Conservation (phyloP, 1,140 invertebrate genomes). For the Hyphantria cunea region DNA sequence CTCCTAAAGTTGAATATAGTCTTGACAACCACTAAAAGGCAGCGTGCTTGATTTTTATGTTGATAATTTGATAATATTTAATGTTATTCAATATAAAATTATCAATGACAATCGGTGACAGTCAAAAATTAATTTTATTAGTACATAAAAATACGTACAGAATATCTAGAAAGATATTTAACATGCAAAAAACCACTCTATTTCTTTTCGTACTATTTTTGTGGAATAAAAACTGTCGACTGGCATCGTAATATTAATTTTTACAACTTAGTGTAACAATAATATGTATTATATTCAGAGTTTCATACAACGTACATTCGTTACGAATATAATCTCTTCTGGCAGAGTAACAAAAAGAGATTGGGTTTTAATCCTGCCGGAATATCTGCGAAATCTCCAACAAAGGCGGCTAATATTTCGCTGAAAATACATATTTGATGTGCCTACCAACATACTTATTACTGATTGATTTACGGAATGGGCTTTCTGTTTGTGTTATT, state of each 20-base stretch:
- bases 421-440: slow-evolving; percentile 41
- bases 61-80: too few relatives aligned
- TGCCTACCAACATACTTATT: slow-evolving; percentile 37
- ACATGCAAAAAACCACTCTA: slow-evolving; percentile 15
- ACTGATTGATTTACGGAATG: slow-evolving; percentile 39
- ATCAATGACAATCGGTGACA: too few relatives aligned
- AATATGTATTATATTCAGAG: slow-evolving; percentile 32
- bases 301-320: slow-evolving; percentile 37
- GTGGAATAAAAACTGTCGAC: slow-evolving; percentile 21
- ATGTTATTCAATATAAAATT: too few relatives aligned
- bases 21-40: too few relatives aligned
- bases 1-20: too few relatives aligned
- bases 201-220: slow-evolving; percentile 25
- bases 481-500: slow-evolving; percentile 13
- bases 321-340: slow-evolving; percentile 49
- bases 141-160: too few relatives aligned
- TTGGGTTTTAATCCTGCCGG: slow-evolving; percentile 59
- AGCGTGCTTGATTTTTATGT: too few relatives aligned
- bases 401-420: slow-evolving; percentile 43
- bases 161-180: slow-evolving; percentile 15
- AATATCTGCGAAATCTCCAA: slow-evolving; percentile 43
- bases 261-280: slow-evolving; percentile 33
- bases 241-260: slow-evolving; percentile 33
- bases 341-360: slow-evolving; percentile 61
- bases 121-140: too few relatives aligned